Evolutionary conservation across 1,140 invertebrate species (phyloP).

Genomic region (Himalopsyche phryganea): DNA sequence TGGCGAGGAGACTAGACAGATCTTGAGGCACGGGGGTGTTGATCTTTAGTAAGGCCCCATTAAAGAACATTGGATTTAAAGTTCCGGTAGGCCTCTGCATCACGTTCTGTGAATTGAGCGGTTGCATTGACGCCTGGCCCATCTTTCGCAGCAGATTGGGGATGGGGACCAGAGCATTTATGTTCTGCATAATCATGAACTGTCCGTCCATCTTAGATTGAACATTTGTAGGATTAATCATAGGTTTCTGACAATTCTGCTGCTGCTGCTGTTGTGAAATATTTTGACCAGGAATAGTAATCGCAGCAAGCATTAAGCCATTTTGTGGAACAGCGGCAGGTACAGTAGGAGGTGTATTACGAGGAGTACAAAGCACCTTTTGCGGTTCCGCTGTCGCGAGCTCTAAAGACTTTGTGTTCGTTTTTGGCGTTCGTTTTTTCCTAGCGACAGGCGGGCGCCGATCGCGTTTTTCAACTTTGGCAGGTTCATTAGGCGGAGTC

Average conservation of each 20-base stretch:
- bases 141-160: slow-evolving; percentile 51
- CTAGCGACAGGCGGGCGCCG: neutral
- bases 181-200: slow-evolving; percentile 49
- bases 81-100: slow-evolving; percentile 6
- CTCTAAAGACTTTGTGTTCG: too few relatives aligned
- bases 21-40: slow-evolving; percentile 42
- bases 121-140: slow-evolving; percentile 46
- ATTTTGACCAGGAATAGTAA: slow-evolving; percentile 51
- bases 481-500: neutral
- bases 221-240: slow-evolving; percentile 43
- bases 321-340: slow-evolving; percentile 11
- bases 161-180: slow-evolving; percentile 51
- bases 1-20: slow-evolving; percentile 15
- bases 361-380: too few relatives aligned
- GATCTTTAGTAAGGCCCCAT: slow-evolving; percentile 50
- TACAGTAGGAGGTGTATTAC: too few relatives aligned
- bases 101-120: slow-evolving; percentile 24
- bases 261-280: slow-evolving; percentile 32
- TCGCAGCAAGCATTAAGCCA: slow-evolving; percentile 50
- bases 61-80: slow-evolving; percentile 47
- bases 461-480: neutral
- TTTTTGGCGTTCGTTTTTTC: neutral
- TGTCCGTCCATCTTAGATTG: slow-evolving; percentile 48
- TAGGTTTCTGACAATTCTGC: slow-evolving; percentile 44
- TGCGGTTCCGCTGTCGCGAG: too few relatives aligned